Evolutionary conservation across 2,797 vertebrate genomes (phyloP).

Genomic region (Pipistrellus nathusii): DNA sequence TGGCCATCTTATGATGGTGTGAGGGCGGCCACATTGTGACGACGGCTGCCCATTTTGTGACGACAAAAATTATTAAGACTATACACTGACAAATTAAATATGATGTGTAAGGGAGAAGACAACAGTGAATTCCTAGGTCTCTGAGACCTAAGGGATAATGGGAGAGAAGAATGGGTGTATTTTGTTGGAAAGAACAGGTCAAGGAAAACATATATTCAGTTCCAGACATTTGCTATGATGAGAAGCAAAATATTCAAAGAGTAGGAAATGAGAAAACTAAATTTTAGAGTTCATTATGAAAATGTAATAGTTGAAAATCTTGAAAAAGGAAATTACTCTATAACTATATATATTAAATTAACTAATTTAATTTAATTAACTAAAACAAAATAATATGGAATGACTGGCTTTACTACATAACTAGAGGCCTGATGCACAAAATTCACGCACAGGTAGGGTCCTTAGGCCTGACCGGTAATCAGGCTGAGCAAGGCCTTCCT

Average conservation of each 20-base stretch:
- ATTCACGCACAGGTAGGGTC: no score
- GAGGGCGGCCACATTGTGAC: no score
- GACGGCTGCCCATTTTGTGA: no score
- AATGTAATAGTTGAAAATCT: background rate
- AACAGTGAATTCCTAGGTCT: background rate
- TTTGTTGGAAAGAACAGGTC: background rate
- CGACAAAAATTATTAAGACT: background rate
- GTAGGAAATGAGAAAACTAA: background rate
- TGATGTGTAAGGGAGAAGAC: background rate
- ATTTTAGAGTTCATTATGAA: background rate
- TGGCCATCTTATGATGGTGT: no score
- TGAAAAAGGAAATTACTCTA: background rate
- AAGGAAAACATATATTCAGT: background rate
- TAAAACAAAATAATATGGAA: background rate
- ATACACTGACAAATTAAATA: background rate
- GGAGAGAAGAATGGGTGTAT: background rate
- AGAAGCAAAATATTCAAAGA: background rate
- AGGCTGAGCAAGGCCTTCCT: no score
- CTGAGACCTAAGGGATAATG: background rate
- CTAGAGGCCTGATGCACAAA: no score
- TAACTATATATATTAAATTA: background rate
- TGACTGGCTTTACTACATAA: background rate
- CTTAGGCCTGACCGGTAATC: no score
- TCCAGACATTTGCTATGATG: background rate
- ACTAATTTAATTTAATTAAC: background rate